Evolutionary conservation across 2,888 invertebrate species (phyloP), one percentile per base, ranked within the genome.

Genomic region (Chrysomela aeneicollis): DNA sequence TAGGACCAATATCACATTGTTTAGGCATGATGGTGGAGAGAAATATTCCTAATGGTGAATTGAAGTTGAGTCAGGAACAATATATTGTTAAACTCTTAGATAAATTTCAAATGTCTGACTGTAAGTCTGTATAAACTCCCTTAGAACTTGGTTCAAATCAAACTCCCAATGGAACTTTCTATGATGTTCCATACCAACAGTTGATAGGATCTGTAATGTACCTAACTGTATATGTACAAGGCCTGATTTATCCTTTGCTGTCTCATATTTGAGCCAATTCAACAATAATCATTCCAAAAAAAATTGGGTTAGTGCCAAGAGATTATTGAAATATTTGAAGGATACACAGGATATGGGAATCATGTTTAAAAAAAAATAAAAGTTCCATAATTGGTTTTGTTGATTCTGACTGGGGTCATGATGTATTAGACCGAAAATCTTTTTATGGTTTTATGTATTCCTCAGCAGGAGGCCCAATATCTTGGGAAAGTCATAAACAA

Each of bases 231-330:
- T 66, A 17, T 54, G 52, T 17, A 59, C 60, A n/a, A 42, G 63
- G 21, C 66, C 63, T 30, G 67, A 67, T 21, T 64, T 67, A 50
- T 58, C 55, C 12, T 67, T 59, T 55, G 30, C 61, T 37, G 59
- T 67, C 2, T 53, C 59, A n/a, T 64, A 49, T 49, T 51, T 62
- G 9, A 67, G 64, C 18, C 67, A 67, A 46, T 67, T 61, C 59
- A 64, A 67, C 61, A 62, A 58, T 35, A 30, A 32, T 17, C 61
- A 67, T 55, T 26, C 21, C 19, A 35, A 61, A 30, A 15, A 35
- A 50, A 59, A 66, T 57, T 78, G 78, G 75, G 59, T 53, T 12
- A 73, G 73, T 4, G 76, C 75, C 0, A 77, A 78, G 57, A 47
- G 74, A 2, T 0, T n/a, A n/a, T 58, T 79, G 3, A 66, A 74